These are phyloP conservation scores for Isaurus tuberculatus DNA, from an alignment of 92 coral and sea anemone genomes.

Conservation along the genomic window DNA sequence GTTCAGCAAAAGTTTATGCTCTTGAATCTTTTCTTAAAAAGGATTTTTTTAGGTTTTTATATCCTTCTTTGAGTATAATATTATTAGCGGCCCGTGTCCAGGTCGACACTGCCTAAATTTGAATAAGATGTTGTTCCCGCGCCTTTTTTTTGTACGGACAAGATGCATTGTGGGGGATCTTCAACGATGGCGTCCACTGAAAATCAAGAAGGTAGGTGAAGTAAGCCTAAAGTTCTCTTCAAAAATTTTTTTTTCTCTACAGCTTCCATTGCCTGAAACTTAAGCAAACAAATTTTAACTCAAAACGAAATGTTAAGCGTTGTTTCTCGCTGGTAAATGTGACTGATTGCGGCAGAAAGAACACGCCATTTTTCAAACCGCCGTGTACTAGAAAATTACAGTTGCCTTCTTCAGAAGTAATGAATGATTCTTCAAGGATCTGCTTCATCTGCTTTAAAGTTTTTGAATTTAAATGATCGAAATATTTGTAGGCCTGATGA, in stretches of 20 bases:
- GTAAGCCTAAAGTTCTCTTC: neutral
- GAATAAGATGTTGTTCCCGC: conserved; percentile 15
- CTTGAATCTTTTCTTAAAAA: too few species aligned
- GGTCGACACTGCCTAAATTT: neutral
- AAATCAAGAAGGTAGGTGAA: conserved; percentile 49
- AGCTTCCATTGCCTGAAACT: neutral
- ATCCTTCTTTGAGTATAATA: too few species aligned
- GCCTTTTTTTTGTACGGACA: conserved; percentile 1
- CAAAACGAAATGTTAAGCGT: neutral
- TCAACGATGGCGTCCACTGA: conserved; percentile 48
- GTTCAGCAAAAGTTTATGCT: too few species aligned
- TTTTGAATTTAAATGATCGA: neutral
- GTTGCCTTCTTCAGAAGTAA: neutral
- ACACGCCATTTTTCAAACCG: conserved; percentile 36
- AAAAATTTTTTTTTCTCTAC: neutral
- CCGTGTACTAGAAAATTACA: neutral
- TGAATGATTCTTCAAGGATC: neutral
- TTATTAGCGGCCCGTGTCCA: neutral
- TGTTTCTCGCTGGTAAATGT: neutral
- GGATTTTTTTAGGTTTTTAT: too few species aligned
- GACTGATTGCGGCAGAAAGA: neutral
- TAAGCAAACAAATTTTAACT: neutral
- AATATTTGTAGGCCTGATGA: neutral
- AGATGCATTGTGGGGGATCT: conserved; percentile 27
- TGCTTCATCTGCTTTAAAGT: neutral